These are phyloP conservation scores for Acheta domesticus DNA, from an alignment of 2,888 invertebrate species.

Conservation along the genomic window DNA sequence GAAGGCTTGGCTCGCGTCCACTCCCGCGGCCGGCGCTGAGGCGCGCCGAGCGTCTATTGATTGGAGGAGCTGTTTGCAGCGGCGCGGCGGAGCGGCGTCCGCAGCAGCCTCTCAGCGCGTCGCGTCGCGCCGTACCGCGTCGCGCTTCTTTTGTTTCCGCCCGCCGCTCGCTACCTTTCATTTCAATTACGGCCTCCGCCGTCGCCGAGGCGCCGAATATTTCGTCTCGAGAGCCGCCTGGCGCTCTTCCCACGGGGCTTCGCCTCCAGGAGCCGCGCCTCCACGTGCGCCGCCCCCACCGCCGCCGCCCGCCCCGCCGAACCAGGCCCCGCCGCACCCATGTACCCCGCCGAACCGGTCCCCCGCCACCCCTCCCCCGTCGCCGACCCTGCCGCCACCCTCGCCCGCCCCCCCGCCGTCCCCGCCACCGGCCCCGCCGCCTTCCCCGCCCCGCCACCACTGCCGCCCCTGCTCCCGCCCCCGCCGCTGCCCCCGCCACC, in stretches of 20 bases:
- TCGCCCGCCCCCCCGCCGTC: not conserved
- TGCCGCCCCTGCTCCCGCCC: not conserved
- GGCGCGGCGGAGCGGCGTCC: too few relatives aligned
- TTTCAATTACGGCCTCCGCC: not conserved
- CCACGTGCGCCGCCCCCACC: not conserved
- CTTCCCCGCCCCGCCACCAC: not conserved
- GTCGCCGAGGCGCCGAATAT: not conserved
- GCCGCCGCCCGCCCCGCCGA: not conserved
- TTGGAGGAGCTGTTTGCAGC: too few relatives aligned
- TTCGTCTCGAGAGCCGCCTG: not conserved
- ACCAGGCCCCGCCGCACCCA: not conserved
- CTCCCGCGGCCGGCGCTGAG: too few relatives aligned
- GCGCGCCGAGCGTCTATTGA: too few relatives aligned
- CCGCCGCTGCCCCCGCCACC: not conserved
- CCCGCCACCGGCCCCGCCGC: not conserved
- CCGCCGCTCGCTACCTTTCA: not conserved
- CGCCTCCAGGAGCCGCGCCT: not conserved
- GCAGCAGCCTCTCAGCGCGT: too few relatives aligned
- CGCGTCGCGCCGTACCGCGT: too few relatives aligned
- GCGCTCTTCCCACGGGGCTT: conserved; percentile 5
- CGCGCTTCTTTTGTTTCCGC: too few relatives aligned
- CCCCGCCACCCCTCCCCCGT: not conserved
- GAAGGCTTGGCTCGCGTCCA: too few relatives aligned
- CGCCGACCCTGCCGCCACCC: not conserved
- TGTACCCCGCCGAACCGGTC: not conserved